Evolutionary conservation across 1,140 invertebrate species (phyloP), one percentile per base, ranked within the genome.

Genomic region (Lethrus apterus): DNA sequence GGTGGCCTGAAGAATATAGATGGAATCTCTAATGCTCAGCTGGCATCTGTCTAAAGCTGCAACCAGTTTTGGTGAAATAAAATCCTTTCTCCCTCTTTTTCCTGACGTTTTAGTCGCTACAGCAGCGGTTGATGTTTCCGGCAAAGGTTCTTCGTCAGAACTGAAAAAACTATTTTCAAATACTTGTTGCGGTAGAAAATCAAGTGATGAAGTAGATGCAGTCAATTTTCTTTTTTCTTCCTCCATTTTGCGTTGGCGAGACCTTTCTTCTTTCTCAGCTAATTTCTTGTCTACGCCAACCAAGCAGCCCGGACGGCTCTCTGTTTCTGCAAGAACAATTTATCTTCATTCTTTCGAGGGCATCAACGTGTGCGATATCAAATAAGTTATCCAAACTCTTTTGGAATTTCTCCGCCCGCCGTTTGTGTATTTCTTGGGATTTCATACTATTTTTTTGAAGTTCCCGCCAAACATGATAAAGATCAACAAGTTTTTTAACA

Each of bases 381-480:
- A 57, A 59, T 11, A 57, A 44, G 41, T 54, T 44, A 48, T 57
- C 46, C 9, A 59, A 46, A 11, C 53, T 46, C 9, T 20, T n/a
- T 44, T 45, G 24, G 50, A 52, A 55, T 7, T 48, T 33, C n/a
- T 54, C 20, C 13, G 38, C 53, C 44, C 50, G 54, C 35, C 38
- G 31, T 29, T 53, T 51, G 24, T 46, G 51, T 17, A 53, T 31
- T 11, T 46, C 29, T 44, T 51, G 53, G 29, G 34, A 56, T 54
- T 56, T 57, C 4, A 54, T 50, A 13, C 46, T 24, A 42, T 55
- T 52, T 57, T 59, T 55, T 59, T 60, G 50, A 21, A 60, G 48
- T n/a, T 54, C 43, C 42, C 52, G 38, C 48, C 58, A 55, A 50
- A 45, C 48, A 32, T 51, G 38, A 35, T 56, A 57, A 33, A 58